These are phyloP conservation scores for Synaphobranchus kaupii DNA, from an alignment of 2,797 vertebrate genomes.

Conservation along the genomic window DNA sequence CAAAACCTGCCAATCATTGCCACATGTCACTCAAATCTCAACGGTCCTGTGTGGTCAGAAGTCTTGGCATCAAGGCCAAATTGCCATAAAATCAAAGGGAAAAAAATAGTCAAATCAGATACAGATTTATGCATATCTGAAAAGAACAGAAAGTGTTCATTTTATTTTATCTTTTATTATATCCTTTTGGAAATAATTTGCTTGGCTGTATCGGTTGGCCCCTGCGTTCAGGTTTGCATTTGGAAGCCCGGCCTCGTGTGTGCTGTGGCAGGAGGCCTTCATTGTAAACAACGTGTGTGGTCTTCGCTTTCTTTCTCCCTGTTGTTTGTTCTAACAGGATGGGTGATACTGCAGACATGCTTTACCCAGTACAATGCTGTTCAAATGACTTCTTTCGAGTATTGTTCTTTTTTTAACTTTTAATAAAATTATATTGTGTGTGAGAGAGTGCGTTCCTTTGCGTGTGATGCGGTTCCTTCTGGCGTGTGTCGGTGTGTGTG, in stretches of 20 bases:
- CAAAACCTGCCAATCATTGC: conserved; percentile 32
- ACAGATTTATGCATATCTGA: conserved; percentile 1
- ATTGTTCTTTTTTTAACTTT: not conserved
- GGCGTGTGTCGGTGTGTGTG: not conserved
- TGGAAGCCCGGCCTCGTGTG: not conserved
- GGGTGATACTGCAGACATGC: not conserved
- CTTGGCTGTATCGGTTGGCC: not conserved
- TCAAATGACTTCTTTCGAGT: not conserved
- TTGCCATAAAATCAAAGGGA: conserved; percentile 37
- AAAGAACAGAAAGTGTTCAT: not conserved
- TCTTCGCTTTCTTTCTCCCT: not conserved
- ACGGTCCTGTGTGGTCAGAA: conserved; percentile 24
- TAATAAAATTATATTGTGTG: not conserved
- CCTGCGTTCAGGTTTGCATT: not conserved
- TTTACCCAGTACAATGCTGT: not conserved
- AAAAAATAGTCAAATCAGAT: conserved; percentile 24
- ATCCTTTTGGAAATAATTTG: conserved; percentile 3
- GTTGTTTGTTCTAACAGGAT: not conserved
- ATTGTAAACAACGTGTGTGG: conserved; percentile 11
- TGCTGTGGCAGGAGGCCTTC: not conserved
- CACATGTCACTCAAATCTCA: conserved; percentile 34
- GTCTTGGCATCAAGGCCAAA: conserved; percentile 34
- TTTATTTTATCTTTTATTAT: not conserved
- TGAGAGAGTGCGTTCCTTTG: not conserved
- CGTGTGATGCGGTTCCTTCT: not conserved